These are phyloP conservation scores for Morpho achilles DNA, from an alignment of 2,888 invertebrate genomes.

Conservation along the genomic window DNA sequence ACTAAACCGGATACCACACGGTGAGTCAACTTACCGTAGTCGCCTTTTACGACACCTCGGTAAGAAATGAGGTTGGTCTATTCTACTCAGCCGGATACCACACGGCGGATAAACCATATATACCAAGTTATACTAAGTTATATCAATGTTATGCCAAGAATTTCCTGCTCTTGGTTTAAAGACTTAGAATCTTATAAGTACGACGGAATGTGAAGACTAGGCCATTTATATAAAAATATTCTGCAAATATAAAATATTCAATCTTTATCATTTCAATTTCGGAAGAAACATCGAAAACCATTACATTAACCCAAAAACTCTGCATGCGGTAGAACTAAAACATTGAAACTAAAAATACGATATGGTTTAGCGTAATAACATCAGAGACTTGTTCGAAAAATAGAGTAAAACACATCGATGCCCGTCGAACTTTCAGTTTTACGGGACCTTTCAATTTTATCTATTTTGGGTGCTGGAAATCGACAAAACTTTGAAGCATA, in stretches of 20 bases:
- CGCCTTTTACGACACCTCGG: no score
- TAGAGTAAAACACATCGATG: conserved; percentile 6
- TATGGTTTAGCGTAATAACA: conserved; percentile 22
- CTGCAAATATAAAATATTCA: neutral
- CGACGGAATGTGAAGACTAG: no score
- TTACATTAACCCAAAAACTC: conserved; percentile 4
- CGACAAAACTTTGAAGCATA: conserved; percentile 12
- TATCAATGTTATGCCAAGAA: conserved; percentile 8
- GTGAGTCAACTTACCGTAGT: no score
- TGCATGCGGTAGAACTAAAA: conserved; percentile 3
- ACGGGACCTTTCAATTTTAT: conserved; percentile 1
- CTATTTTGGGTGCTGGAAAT: conserved; percentile 9
- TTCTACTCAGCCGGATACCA: no score
- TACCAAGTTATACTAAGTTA: no score
- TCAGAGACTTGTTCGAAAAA: conserved; percentile 16
- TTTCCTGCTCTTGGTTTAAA: no score
- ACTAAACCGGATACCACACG: no score
- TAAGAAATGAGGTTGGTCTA: no score
- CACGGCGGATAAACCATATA: no score
- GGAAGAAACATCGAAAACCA: neutral
- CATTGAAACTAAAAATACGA: conserved; percentile 20
- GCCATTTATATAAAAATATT: no score
- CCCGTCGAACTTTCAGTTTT: conserved; percentile 12
- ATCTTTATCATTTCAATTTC: neutral
- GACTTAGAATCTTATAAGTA: no score